phyloP scores from a whole-genome alignment of 2,113 vertebrate species.

The Cryptomyrus ogoouensis region DNA sequence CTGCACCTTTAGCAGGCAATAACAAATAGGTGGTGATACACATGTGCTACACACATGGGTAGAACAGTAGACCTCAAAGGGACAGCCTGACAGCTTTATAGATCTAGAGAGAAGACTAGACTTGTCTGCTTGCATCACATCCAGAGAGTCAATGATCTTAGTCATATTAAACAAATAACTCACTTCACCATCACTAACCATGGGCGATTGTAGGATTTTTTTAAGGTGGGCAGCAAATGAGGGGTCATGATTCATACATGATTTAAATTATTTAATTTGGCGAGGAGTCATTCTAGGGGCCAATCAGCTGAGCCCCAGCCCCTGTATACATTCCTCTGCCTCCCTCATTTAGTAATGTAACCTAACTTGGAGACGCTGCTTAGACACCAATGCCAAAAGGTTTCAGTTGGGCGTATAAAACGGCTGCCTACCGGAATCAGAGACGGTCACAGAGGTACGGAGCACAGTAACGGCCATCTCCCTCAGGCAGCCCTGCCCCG shows the following conservation, averaged over 20 bases:
- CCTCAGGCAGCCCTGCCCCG: constrained; percentile 55
- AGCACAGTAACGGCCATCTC: constrained; percentile 59
- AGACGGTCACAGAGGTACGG: constrained; percentile 60
- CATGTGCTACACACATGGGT: neutral
- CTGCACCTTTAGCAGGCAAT: constrained; percentile 54
- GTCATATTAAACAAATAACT: neutral
- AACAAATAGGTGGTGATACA: neutral
- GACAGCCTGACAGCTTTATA: neutral
- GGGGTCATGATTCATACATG: neutral
- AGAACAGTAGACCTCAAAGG: neutral
- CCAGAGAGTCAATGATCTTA: neutral
- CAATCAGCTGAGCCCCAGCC: neutral
- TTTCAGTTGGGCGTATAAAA: neutral
- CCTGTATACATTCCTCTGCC: neutral
- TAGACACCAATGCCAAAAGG: neutral
- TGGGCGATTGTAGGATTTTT: neutral
- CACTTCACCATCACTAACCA: neutral
- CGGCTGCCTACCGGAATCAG: constrained; percentile 61
- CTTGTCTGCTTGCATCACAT: neutral
- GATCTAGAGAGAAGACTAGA: neutral
- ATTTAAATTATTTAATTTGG: neutral
- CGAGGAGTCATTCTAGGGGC: neutral
- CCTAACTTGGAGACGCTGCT: neutral
- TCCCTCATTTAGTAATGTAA: neutral
- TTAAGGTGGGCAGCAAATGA: neutral